Base-by-base conservation (phyloP, 2,888 invertebrate genomes). In the Notocelia uddmanniana region DNA sequence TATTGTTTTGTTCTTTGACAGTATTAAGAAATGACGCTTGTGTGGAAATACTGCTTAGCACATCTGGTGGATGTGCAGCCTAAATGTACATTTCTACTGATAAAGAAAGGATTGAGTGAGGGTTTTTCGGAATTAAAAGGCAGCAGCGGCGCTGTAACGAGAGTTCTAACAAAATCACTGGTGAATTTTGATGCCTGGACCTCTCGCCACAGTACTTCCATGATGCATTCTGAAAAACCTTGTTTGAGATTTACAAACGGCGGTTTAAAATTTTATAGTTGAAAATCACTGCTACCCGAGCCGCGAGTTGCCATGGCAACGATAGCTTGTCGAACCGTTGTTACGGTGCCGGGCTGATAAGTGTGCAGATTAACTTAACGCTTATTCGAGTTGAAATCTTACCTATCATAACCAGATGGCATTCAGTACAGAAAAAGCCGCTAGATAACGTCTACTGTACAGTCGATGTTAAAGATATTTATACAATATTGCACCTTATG, bases 391-490 rank as follows among this genome's bases (percentile, higher is more conserved):
- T 50, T 41, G n/a, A n/a, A 23, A 60, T 45, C 26, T 48, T 26
- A 60, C 60, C 8, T 59, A 21, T 37, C 45, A 23, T 37, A 54
- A 64, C 15, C 3, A n/a, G 15, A 52, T 26, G 11, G 55, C n/a
- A 26, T 55, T 13, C 2, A 45, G n/a, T 37, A 37, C 45, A 26
- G n/a, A 1, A 23, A 23, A 18, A 52, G 37, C 23, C 64, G 52
- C 54, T 64, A 54, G 37, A 37, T 54, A 52, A n/a, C 11, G 19
- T 34, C 31, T 31, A 6, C 31, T 8, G 3, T 31, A 6, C 31
- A 31, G 3, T 8, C 3, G 31, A 31, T 9, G 8, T 31, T 9
- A 2, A 31, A 31, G 5, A 31, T 6, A 5, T 31, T 5, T 5
- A 31, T 31, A 31, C 31, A 6, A 8, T 31, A 8, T 3, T 31